Evolutionary conservation across 2,113 vertebrate genomes (phyloP).

Genomic region (Myrmecobius fasciatus): DNA sequence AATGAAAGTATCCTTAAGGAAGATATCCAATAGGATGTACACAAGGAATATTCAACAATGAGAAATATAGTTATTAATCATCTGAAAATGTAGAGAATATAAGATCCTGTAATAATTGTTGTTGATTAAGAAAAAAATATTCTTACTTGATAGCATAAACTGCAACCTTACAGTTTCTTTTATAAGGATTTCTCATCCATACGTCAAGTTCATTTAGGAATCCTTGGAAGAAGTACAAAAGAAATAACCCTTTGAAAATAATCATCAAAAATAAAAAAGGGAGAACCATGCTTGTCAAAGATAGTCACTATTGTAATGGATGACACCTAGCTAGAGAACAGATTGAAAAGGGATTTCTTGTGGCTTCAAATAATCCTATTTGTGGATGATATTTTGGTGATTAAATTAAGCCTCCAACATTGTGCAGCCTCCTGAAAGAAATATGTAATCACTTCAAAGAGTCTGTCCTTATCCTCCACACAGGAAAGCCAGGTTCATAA

Average conservation of each 20-base stretch:
- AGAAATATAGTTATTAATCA: background rate
- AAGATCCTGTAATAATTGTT: background rate
- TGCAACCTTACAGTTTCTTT: background rate
- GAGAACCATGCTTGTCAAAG: background rate
- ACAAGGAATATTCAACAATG: background rate
- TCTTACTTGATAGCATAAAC: background rate
- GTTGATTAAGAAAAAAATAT: background rate
- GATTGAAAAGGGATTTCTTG: background rate
- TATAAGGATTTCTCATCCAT: background rate
- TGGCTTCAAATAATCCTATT: background rate
- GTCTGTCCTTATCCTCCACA: background rate
- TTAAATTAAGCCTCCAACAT: background rate
- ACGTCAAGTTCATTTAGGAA: no score
- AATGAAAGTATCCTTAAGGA: background rate
- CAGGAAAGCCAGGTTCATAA: background rate
- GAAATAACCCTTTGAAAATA: background rate
- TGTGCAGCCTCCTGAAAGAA: background rate
- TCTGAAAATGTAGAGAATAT: background rate
- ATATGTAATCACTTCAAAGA: background rate
- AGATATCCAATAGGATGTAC: background rate
- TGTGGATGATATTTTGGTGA: background rate
- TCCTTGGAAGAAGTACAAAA: no score
- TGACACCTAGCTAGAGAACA: background rate
- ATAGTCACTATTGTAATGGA: background rate
- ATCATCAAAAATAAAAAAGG: background rate